A percentile compares a stretch with the other conserved stretches of the same genome.
Conservation (phyloP, 2,888 invertebrate genomes). For the Bimastos eiseni region DNA sequence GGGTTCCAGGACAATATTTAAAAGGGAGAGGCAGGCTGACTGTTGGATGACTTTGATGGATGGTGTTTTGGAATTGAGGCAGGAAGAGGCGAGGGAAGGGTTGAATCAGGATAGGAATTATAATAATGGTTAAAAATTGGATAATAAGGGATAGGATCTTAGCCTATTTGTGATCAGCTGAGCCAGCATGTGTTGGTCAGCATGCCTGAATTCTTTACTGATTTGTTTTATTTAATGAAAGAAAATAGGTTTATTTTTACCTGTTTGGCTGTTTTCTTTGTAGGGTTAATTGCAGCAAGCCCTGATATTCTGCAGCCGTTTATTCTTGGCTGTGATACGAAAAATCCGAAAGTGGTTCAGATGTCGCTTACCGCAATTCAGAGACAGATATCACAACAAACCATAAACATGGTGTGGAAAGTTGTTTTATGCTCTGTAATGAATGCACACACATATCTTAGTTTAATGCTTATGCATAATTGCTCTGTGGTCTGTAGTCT, state of each 20-base stretch:
- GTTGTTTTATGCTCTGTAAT: neutral
- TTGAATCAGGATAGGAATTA: no score
- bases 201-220: neutral
- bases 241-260: neutral
- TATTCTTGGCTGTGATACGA: conserved; percentile 95
- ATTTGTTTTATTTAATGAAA: neutral
- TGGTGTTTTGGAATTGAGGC: no score
- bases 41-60: no score
- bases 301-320: conserved; percentile 93
- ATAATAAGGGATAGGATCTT: no score
- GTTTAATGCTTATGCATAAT: neutral
- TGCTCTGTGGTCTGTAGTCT: no score
- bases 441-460: neutral
- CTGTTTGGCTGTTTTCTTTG: neutral
- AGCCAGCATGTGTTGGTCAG: neutral
- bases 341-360: conserved; percentile 91
- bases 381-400: conserved; percentile 73
- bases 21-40: no score
- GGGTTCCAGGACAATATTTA: no score
- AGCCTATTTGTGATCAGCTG: no score
- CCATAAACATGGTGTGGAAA: conserved; percentile 47
- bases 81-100: no score
- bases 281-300: conserved; percentile 82
- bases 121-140: no score
- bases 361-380: conserved; percentile 92